A percentile compares a stretch with the other conserved stretches of the same genome.
Conservation (phyloP, 2,888 invertebrate genomes). For the Conchocele bisecta region DNA sequence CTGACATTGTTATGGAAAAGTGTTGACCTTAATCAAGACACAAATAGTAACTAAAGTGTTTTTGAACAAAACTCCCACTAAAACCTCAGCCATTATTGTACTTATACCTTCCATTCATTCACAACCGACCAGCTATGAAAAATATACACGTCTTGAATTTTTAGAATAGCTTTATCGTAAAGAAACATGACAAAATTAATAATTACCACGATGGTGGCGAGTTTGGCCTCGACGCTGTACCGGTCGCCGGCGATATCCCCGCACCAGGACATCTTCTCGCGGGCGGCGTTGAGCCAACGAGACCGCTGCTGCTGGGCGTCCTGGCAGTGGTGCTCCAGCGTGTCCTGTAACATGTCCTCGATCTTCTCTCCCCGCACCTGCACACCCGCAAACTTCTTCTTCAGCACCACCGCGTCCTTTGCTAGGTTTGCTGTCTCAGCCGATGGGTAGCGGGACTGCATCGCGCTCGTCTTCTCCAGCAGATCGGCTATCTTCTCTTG, state of each 20-base stretch:
- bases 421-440: conserved; percentile 77
- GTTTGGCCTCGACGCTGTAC: conserved; percentile 95
- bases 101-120: too few species aligned
- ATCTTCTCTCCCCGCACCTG: conserved; percentile 90
- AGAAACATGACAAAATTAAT: neutral
- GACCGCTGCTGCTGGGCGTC: conserved; percentile 92
- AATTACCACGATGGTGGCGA: conserved; percentile 84
- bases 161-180: too few species aligned
- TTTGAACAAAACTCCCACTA: too few species aligned
- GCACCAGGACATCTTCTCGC: conserved; percentile 90
- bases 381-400: conserved; percentile 88
- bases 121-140: too few species aligned
- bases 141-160: too few species aligned
- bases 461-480: conserved; percentile 87
- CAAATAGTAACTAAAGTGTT: too few species aligned
- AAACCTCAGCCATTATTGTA: too few species aligned
- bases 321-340: conserved; percentile 93
- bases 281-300: conserved; percentile 90
- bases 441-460: conserved; percentile 76
- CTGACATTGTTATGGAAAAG: too few species aligned
- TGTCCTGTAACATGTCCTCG: conserved; percentile 86
- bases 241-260: conserved; percentile 91
- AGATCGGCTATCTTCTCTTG: conserved; percentile 90
- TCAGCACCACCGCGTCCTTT: conserved; percentile 76
- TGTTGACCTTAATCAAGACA: too few species aligned